phyloP scores from a whole-genome alignment of 2,888 invertebrate genomes.

The Apantesis nais region DNA sequence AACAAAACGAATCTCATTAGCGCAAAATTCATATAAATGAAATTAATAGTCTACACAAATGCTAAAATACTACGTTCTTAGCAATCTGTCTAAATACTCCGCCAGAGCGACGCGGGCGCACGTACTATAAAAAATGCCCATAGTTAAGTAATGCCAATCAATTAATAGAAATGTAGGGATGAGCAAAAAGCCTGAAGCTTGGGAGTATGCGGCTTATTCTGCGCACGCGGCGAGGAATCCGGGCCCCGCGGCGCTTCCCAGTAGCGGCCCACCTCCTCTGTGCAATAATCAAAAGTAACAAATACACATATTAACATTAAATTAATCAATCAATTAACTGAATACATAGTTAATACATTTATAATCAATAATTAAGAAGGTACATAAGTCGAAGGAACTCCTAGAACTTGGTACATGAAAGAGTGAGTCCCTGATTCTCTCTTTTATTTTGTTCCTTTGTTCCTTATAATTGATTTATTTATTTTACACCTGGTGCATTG shows the following conservation, averaged over 20 bases:
- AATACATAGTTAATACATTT: neutral
- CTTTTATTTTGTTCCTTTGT: no score
- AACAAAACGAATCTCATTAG: neutral
- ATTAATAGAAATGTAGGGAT: constrained; percentile 41
- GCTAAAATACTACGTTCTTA: constrained; percentile 13
- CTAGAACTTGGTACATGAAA: no score
- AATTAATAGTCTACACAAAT: constrained; percentile 1
- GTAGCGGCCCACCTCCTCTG: constrained; percentile 28
- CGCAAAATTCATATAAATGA: neutral
- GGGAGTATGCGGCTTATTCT: constrained; percentile 30
- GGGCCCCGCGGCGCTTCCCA: constrained; percentile 30
- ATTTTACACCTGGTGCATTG: no score
- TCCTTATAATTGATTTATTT: no score
- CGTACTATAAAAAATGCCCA: constrained; percentile 28
- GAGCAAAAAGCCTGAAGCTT: constrained; percentile 35
- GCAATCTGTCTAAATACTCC: constrained; percentile 26
- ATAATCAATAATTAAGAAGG: no score
- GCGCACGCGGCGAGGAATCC: constrained; percentile 41
- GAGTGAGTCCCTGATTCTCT: no score
- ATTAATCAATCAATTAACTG: no score
- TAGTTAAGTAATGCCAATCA: constrained; percentile 44
- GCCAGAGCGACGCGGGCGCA: constrained; percentile 33
- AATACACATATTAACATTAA: neutral
- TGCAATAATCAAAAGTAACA: neutral
- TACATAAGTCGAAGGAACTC: no score